phyloP scores from a whole-genome alignment of 2,113 vertebrate genomes.

The Apodemus speciosus region DNA sequence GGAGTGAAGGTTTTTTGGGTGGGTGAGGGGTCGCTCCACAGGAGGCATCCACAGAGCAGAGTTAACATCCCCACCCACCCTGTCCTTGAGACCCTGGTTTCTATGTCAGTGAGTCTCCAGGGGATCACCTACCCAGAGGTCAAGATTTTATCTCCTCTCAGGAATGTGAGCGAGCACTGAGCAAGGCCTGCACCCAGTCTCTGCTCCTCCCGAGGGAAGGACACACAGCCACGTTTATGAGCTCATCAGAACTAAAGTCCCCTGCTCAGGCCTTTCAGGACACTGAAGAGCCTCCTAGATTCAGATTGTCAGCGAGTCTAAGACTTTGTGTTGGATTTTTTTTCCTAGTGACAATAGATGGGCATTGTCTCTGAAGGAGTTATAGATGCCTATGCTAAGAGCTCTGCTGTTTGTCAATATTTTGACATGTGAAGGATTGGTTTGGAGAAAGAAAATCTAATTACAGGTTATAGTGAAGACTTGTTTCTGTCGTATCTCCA shows the following conservation, averaged over 20 bases:
- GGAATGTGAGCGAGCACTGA: not conserved
- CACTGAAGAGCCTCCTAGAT: not conserved
- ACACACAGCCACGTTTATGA: not conserved
- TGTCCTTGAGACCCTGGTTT: fast-evolving
- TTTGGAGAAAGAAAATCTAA: conserved; percentile 64
- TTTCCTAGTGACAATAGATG: not conserved
- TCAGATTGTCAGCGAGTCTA: not conserved
- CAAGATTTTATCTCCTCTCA: not conserved
- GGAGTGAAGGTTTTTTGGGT: not conserved
- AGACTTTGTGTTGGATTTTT: not conserved
- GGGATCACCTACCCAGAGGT: not conserved
- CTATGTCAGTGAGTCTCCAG: fast-evolving
- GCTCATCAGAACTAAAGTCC: conserved; percentile 59
- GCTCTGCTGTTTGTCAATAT: conserved; percentile 67
- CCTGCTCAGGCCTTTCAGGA: not conserved
- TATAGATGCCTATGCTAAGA: conserved; percentile 14
- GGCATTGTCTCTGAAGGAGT: conserved; percentile 57
- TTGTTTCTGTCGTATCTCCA: conserved; percentile 5
- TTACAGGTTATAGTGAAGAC: conserved; percentile 48
- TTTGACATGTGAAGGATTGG: conserved; percentile 68
- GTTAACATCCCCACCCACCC: not conserved
- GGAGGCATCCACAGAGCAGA: not conserved
- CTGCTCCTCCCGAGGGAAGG: not conserved
- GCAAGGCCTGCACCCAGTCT: not conserved
- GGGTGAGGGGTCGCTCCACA: not conserved